Evolutionary conservation across 2,113 vertebrate genomes (phyloP), one percentile per base, ranked within the genome.

Genomic region (Pionites leucogaster): DNA sequence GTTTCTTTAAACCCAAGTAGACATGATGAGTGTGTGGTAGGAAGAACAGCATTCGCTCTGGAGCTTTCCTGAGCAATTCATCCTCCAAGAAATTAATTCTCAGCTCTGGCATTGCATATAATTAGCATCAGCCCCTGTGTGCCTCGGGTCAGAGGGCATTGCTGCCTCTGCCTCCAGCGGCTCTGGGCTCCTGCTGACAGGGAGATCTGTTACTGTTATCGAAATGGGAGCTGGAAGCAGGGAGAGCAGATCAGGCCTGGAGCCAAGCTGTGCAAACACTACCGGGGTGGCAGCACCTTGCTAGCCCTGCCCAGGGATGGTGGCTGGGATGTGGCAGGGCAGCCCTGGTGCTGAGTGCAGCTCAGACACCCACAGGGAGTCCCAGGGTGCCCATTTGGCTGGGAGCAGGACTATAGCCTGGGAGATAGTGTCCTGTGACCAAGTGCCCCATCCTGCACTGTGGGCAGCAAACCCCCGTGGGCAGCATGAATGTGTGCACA

Each of bases 1-100:
- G 4, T 52, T 49, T 85, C 37, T 11, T 23, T 62, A 92, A 76
- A 16, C 39, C 53, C 27, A 9, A 74, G 49, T 29, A 86, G 91
- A 67, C 1, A 1, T 3, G 6, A 37, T 0, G 33, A 39, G 35
- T 67, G 33, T n/a, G 39, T 62, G 47, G 88, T 72, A 93, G 82
- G 57, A 91, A 90, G 85, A 95, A 71, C 37, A 91, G 80, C 49
- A 53, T 82, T 93, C 7, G 14, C 84, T 68, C 82, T 11, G 35
- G 87, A 80, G 81, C 90, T 88, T 88, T 95, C 76, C 86, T 33
- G 57, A 88, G 69, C 76, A 92, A 96, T 95, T 93, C 47, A 82
- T 84, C 92, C 86, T 93, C 85, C 6, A 55, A 95, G 77, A 96
- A 96, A 96, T 97, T 96, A 96, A 96, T 97, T 95, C 94, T 71